A percentile compares a stretch with the other conserved stretches of the same genome.
Evolutionary conservation across 2,113 vertebrate genomes (phyloP).

Genomic region (Theristicus caerulescens): DNA sequence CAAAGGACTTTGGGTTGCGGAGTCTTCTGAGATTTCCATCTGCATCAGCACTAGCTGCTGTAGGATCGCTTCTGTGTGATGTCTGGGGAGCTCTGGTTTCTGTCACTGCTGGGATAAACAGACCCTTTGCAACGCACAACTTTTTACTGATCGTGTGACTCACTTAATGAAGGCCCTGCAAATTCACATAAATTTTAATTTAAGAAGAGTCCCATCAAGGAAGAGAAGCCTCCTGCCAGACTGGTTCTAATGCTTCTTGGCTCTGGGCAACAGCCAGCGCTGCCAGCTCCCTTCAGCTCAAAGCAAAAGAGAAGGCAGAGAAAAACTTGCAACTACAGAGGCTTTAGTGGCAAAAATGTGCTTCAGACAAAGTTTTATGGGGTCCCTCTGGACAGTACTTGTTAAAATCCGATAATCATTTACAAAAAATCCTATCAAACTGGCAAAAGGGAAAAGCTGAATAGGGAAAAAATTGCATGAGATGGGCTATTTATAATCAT

Average conservation of each 20-base stretch:
- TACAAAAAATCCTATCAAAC: neutral
- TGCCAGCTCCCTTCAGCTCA: neutral
- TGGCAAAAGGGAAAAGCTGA: neutral
- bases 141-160: slow-evolving; percentile 28
- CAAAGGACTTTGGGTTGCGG: neutral
- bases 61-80: neutral
- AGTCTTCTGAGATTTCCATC: neutral
- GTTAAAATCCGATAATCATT: neutral
- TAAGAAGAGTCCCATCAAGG: neutral
- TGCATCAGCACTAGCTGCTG: neutral
- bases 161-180: slow-evolving; percentile 35
- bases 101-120: slow-evolving; percentile 48
- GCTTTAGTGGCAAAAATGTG: neutral
- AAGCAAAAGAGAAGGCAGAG: neutral
- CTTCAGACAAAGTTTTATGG: neutral
- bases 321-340: neutral
- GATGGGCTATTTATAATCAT: neutral
- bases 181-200: slow-evolving; percentile 44
- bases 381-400: neutral
- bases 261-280: neutral
- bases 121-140: slow-evolving; percentile 8
- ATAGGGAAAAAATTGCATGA: neutral
- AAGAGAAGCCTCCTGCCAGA: slow-evolving; percentile 15
- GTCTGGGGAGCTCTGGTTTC: neutral
- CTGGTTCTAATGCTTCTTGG: neutral